These are phyloP conservation scores for Axea sp. DNA, from an alignment of 2,888 invertebrate species.

Conservation along the genomic window DNA sequence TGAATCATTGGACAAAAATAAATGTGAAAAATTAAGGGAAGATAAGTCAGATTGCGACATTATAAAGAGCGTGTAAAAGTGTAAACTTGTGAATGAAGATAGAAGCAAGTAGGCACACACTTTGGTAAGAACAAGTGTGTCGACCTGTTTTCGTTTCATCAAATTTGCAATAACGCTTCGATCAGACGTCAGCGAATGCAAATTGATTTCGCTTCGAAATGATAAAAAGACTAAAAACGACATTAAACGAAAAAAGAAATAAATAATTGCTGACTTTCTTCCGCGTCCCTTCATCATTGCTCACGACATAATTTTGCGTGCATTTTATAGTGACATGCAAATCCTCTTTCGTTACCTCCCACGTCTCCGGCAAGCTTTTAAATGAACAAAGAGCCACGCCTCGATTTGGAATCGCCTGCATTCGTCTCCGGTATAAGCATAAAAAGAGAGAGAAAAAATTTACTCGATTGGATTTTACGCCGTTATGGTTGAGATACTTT, in stretches of 20 bases:
- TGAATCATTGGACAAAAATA: too few relatives aligned
- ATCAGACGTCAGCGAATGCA: too few relatives aligned
- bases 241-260: slow-evolving; percentile 1
- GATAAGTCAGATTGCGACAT: too few relatives aligned
- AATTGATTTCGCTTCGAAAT: slow-evolving; percentile 12
- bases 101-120: too few relatives aligned
- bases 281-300: slow-evolving; percentile 39
- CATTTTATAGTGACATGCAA: slow-evolving; percentile 52
- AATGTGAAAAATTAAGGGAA: too few relatives aligned
- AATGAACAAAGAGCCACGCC: slow-evolving; percentile 60
- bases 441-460: too few relatives aligned
- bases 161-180: too few relatives aligned
- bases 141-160: too few relatives aligned
- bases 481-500: slow-evolving; percentile 33
- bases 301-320: slow-evolving; percentile 50
- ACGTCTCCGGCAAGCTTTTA: slow-evolving; percentile 44
- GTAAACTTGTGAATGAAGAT: too few relatives aligned
- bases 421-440: slow-evolving; percentile 34
- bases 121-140: too few relatives aligned
- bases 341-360: slow-evolving; percentile 50
- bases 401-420: slow-evolving; percentile 39
- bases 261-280: slow-evolving; percentile 44
- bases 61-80: too few relatives aligned
- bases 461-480: slow-evolving; percentile 24
- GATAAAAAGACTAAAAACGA: background rate